Evolutionary conservation across 2,888 invertebrate genomes (phyloP).

Genomic region (Hyposoter didymator): DNA sequence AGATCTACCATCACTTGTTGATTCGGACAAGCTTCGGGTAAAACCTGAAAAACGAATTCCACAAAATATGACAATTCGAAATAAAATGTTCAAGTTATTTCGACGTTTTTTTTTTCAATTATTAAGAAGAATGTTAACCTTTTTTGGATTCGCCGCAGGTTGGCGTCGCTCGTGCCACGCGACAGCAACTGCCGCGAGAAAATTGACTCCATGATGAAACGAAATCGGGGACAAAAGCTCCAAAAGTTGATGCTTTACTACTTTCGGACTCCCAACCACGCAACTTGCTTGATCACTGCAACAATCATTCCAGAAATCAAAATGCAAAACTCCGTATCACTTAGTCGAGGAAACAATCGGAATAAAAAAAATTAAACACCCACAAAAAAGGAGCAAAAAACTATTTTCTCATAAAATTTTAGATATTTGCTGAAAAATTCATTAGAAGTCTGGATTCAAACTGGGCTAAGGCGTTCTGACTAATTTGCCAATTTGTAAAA

Average conservation of each 20-base stretch:
- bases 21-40: constrained; percentile 88
- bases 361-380: neutral
- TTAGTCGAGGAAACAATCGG: neutral
- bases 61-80: constrained; percentile 13
- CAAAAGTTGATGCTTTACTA: constrained; percentile 91
- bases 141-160: constrained; percentile 84
- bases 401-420: neutral
- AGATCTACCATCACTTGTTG: constrained; percentile 92
- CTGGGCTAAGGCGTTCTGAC: no score
- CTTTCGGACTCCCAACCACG: constrained; percentile 87
- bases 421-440: neutral
- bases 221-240: constrained; percentile 94
- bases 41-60: constrained; percentile 83
- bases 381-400: neutral
- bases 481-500: constrained; percentile 8
- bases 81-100: neutral
- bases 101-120: neutral
- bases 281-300: constrained; percentile 85
- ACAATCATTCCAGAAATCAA: neutral
- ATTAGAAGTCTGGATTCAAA: neutral
- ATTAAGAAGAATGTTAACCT: constrained; percentile 71
- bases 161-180: constrained; percentile 92
- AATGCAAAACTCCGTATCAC: constrained; percentile 70
- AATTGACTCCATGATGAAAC: constrained; percentile 92
- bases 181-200: constrained; percentile 93